Evolutionary conservation across 2,888 invertebrate genomes (phyloP).

Genomic region (Rhagium mordax): DNA sequence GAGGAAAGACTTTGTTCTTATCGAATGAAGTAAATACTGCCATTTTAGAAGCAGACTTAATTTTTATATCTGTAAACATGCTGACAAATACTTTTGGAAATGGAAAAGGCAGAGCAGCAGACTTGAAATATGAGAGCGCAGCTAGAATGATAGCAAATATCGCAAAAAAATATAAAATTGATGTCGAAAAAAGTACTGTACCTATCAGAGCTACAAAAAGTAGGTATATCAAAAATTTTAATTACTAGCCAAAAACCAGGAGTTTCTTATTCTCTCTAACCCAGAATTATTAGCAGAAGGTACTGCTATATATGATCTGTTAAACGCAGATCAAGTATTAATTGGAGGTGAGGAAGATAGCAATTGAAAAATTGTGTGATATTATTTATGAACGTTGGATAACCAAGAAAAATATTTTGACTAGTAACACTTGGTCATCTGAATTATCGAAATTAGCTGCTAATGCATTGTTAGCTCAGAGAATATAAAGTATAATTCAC

Average conservation of each 20-base stretch:
- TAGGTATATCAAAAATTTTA: slow-evolving; percentile 95
- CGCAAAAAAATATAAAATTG: slow-evolving; percentile 92
- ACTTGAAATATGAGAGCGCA: slow-evolving; percentile 96
- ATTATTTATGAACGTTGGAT: slow-evolving; percentile 99
- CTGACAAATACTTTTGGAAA: no score
- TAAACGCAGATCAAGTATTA: slow-evolving; percentile 94
- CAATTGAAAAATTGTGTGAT: slow-evolving; percentile 88
- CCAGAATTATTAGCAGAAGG: slow-evolving; percentile 99
- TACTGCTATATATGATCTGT: slow-evolving; percentile 93
- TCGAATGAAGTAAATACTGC: no score
- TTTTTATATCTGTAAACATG: no score
- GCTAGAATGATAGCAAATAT: slow-evolving; percentile 96
- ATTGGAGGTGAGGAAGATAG: slow-evolving; percentile 96
- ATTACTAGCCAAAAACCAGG: slow-evolving; percentile 92
- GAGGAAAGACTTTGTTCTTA: no score
- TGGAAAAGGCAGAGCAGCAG: slow-evolving; percentile 97
- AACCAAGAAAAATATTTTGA: slow-evolving; percentile 91
- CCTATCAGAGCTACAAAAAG: slow-evolving; percentile 98
- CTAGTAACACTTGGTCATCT: slow-evolving; percentile 99
- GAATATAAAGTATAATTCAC: slow-evolving; percentile 99
- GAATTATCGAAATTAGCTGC: slow-evolving; percentile 98
- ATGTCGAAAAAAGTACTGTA: slow-evolving; percentile 99
- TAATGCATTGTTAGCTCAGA: slow-evolving; percentile 98
- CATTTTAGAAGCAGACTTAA: no score
- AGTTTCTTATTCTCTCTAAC: slow-evolving; percentile 90